A percentile compares a stretch with the other conserved stretches of the same genome.
phyloP scores from a whole-genome alignment of 1,140 invertebrate genomes.

The Drosophila mojavensis region DNA sequence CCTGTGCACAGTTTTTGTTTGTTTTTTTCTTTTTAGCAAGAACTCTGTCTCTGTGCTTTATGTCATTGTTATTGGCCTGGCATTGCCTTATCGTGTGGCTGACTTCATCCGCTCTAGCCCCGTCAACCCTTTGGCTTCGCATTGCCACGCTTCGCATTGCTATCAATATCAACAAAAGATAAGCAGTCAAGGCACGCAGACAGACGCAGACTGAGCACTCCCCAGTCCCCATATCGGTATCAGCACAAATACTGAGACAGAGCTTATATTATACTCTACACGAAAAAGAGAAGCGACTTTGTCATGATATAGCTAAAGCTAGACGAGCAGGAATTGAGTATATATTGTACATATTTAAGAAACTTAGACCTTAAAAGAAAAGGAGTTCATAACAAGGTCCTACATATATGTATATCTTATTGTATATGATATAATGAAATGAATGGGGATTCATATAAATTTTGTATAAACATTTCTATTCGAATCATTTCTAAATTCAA shows the following conservation, averaged over 20 bases:
- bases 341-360: no score
- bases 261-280: no score
- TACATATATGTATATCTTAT: no score
- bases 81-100: constrained; percentile 43
- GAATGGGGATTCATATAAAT: no score
- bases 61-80: constrained; percentile 2
- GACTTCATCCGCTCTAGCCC: neutral
- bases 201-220: neutral
- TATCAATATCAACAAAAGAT: constrained; percentile 74
- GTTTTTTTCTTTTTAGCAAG: neutral
- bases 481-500: no score
- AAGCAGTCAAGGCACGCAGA: constrained; percentile 27
- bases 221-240: constrained; percentile 27
- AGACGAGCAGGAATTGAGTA: no score
- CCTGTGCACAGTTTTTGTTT: neutral
- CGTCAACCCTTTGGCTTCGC: constrained; percentile 16
- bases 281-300: no score
- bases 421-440: no score
- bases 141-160: constrained; percentile 18
- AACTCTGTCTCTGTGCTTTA: neutral
- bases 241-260: constrained; percentile 12
- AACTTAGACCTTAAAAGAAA: no score
- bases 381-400: no score
- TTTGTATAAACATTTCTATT: no score
- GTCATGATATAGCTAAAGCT: no score